Evolutionary conservation across 2,113 vertebrate species (phyloP).

Genomic region (Picathartes gymnocephalus): DNA sequence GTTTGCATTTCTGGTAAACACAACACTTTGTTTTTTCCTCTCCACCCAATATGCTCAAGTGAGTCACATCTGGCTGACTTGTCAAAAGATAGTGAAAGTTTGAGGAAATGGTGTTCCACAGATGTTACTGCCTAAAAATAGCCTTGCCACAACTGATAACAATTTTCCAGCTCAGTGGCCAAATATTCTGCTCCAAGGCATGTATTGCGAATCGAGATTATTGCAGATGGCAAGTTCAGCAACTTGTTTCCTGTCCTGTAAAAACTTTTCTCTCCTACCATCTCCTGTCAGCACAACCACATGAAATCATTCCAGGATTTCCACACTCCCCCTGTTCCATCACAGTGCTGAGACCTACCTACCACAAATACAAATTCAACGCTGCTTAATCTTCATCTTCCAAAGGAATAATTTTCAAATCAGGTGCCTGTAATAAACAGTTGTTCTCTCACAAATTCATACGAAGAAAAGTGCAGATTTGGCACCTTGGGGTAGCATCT

Average conservation of each 20-base stretch:
- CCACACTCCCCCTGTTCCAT: background rate
- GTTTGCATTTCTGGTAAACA: constrained; percentile 36
- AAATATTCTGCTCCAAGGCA: constrained; percentile 38
- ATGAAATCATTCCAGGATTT: background rate
- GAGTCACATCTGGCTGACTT: constrained; percentile 58
- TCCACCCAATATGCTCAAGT: constrained; percentile 27
- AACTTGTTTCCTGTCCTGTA: constrained; percentile 19
- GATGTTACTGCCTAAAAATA: constrained; percentile 65
- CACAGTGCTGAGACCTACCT: background rate
- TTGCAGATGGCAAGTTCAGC: constrained; percentile 10
- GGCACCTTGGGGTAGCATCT: background rate
- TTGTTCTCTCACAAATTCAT: background rate
- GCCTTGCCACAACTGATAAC: constrained; percentile 38
- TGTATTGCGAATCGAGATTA: background rate
- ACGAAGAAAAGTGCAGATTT: background rate
- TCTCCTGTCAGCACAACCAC: background rate
- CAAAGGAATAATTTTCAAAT: background rate
- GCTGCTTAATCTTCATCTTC: background rate
- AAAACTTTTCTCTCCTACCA: background rate
- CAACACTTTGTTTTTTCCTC: background rate
- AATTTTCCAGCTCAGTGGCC: constrained; percentile 66
- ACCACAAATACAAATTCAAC: fast-evolving
- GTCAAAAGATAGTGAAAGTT: constrained; percentile 47
- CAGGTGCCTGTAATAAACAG: background rate
- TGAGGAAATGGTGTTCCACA: constrained; percentile 57